Evolutionary conservation across 2,113 vertebrate genomes (phyloP).

Genomic region (Marmota monax): DNA sequence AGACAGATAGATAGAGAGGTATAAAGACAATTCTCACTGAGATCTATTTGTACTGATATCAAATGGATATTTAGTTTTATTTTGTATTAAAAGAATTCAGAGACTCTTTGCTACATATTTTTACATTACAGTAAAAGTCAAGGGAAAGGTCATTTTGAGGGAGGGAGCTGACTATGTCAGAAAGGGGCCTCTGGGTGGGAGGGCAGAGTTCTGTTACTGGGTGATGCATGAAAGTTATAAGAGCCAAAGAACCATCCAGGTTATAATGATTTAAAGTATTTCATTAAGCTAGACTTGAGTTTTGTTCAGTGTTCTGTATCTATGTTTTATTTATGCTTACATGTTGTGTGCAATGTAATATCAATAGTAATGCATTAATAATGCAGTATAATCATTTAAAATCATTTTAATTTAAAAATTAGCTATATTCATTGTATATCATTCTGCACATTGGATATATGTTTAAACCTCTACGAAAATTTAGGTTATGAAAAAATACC

Average conservation of each 20-base stretch:
- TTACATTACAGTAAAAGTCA: too few species aligned
- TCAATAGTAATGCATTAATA: not conserved
- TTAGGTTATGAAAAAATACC: not conserved
- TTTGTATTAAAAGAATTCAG: not conserved
- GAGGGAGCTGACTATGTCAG: not conserved
- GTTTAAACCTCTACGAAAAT: conserved; percentile 35
- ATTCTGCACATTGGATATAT: not conserved
- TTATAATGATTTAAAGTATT: not conserved
- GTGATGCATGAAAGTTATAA: not conserved
- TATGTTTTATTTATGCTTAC: not conserved
- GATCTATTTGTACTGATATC: not conserved
- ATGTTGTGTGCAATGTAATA: not conserved
- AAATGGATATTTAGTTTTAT: not conserved
- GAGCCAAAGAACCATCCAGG: not conserved
- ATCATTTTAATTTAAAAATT: not conserved
- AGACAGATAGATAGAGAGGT: not conserved
- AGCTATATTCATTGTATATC: not conserved
- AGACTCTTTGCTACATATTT: too few species aligned
- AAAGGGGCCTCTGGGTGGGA: not conserved
- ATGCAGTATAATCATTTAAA: not conserved
- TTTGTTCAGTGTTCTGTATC: not conserved
- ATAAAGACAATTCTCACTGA: not conserved
- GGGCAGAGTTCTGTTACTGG: not conserved
- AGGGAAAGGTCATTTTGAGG: not conserved
- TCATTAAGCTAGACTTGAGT: not conserved